These are phyloP conservation scores for Rhinella marina DNA, from an alignment of 2,797 vertebrate genomes.

Conservation along the genomic window DNA sequence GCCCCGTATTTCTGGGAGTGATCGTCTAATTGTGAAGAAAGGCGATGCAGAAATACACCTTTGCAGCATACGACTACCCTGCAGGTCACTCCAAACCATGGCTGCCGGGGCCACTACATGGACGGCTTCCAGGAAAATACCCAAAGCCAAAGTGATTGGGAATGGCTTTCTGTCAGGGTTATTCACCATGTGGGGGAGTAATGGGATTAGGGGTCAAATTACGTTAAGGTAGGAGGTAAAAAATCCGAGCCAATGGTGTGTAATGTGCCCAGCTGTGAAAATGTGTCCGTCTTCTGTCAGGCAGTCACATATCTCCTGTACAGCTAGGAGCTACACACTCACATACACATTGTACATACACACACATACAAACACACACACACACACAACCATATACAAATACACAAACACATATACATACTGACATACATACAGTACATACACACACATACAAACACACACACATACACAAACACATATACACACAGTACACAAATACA, in stretches of 20 bases:
- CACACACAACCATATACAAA: background rate
- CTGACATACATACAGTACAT: too few relatives aligned
- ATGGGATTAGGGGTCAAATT: conserved; percentile 32
- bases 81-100: background rate
- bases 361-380: background rate
- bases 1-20: background rate
- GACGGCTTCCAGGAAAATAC: background rate
- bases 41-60: background rate
- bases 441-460: too few relatives aligned
- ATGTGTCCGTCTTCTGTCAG: background rate
- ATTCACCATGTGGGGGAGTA: background rate
- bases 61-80: background rate
- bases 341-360: background rate
- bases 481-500: too few relatives aligned
- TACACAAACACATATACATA: background rate
- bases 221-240: background rate
- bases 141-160: background rate
- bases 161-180: background rate
- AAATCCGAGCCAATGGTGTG: background rate
- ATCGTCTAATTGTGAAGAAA: background rate
- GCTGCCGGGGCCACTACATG: background rate
- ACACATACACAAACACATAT: too few relatives aligned
- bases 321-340: background rate
- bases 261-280: background rate
- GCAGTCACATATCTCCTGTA: background rate